phyloP scores from a whole-genome alignment of 2,797 vertebrate genomes.

The Adelosebastes latens region DNA sequence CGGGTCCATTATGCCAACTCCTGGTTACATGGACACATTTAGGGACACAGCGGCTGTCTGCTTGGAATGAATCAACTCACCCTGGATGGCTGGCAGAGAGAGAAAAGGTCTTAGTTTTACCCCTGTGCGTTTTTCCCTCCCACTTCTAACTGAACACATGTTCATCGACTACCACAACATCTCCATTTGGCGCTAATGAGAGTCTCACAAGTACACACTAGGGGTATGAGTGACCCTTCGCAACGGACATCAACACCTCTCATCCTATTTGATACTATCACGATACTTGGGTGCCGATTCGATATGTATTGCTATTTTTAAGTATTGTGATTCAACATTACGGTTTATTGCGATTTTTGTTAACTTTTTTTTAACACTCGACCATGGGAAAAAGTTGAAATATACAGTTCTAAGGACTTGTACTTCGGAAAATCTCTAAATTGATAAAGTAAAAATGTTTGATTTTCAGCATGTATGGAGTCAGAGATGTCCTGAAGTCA shows the following conservation, averaged over 20 bases:
- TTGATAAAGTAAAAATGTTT: too few species aligned
- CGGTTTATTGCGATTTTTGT: too few species aligned
- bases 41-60: conserved; percentile 41
- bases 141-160: conserved; percentile 19
- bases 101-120: conserved; percentile 43
- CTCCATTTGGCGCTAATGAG: conserved; percentile 61
- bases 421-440: too few species aligned
- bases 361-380: too few species aligned
- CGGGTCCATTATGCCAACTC: conserved; percentile 74
- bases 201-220: conserved; percentile 33
- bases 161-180: conserved; percentile 55
- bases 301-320: too few species aligned
- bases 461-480: too few species aligned
- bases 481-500: too few species aligned
- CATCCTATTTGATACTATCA: too few species aligned
- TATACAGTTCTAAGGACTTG: too few species aligned
- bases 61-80: conserved; percentile 49
- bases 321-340: too few species aligned
- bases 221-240: conserved; percentile 45
- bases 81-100: conserved; percentile 15
- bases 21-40: conserved; percentile 59
- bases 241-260: conserved; percentile 16
- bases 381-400: too few species aligned
- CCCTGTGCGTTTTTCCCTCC: conserved; percentile 10
- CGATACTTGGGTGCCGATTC: too few species aligned